Evolutionary conservation across 1,140 invertebrate species (phyloP).

Genomic region (Leptinotarsa undecemlineata): DNA sequence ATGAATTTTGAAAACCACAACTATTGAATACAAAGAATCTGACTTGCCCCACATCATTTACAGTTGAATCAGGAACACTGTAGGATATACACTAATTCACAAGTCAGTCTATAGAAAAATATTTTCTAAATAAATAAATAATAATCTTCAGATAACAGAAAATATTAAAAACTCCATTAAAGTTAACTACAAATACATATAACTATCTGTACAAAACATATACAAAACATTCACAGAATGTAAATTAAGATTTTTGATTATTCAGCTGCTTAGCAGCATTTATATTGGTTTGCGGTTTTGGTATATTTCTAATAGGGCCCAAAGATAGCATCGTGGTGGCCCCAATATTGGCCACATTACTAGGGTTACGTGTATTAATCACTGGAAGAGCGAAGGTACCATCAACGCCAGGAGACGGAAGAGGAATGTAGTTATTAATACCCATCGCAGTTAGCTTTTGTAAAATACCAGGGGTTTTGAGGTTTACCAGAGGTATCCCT

Average conservation of each 20-base stretch:
- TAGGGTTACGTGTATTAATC: constrained; percentile 69
- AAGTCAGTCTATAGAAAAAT: constrained; percentile 6
- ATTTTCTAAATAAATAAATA: background rate
- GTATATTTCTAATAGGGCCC: constrained; percentile 61
- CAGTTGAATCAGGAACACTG: no score
- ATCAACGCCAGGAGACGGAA: constrained; percentile 66
- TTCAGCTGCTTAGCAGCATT: constrained; percentile 25
- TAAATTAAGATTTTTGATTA: constrained; percentile 23
- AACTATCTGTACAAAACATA: constrained; percentile 14
- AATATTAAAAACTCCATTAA: background rate
- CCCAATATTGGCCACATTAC: constrained; percentile 67
- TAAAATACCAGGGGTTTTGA: constrained; percentile 67
- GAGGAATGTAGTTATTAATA: constrained; percentile 73
- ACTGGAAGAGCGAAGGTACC: constrained; percentile 74
- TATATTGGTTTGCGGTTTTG: constrained; percentile 28
- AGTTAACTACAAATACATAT: background rate
- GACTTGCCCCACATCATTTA: no score
- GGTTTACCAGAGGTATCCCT: constrained; percentile 73
- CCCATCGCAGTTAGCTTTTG: constrained; percentile 68
- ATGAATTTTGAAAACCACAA: no score
- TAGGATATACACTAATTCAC: background rate
- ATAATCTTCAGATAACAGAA: background rate
- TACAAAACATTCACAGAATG: constrained; percentile 11
- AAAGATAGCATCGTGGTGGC: constrained; percentile 69
- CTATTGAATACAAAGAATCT: no score